Base-by-base conservation (phyloP, 2,888 invertebrate species). In the Drosophila borborema region DNA sequence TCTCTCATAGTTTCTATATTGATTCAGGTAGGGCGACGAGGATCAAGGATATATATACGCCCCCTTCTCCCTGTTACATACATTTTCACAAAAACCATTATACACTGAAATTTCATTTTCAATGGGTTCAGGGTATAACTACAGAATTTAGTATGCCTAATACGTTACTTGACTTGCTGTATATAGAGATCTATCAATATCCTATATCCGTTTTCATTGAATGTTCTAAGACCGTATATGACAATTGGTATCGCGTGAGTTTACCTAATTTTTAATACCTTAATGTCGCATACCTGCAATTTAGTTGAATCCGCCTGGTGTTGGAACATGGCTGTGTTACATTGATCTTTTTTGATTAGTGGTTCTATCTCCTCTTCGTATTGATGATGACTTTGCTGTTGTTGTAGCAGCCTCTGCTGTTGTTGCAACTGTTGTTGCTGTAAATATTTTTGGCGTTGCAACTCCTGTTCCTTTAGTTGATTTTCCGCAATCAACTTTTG, bases 401-500 rank as follows among this genome's bases (percentile, higher is more conserved):
- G 68, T 7, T 72, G 74, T 6, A 71, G 72, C 14, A 14, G 55
- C 60, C 5, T 28, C 28, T 87, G 75, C 12, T 81, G 82, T 58
- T 84, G 38, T 4, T 53, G 43, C 12, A 31, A 7, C 10, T 16
- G 16, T 31, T 74, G 53, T 14, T 72, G 65, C 4, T 73, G 77
- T 28, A 67, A 53, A 38, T 63, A 64, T 12, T 71, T 70, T 36
- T 72, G 67, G 14, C 75, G 67, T 34, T 77, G 74, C 10, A 76
- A 51, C 60, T 88, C 77, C 18, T 81, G 86, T 59, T 85, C 81
- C 28, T 83, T 81, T 3, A 74, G 38, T 34, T 75, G 75, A 55
- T 90, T 90, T 67, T 91, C 76, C 1, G 70, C 78, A 18, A 78
- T 78, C 14, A 90, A 51, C 48, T 82, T 74, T 61, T 89, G 78